Conservation (phyloP, 2,797 vertebrate genomes). For the Alosa sapidissima region DNA sequence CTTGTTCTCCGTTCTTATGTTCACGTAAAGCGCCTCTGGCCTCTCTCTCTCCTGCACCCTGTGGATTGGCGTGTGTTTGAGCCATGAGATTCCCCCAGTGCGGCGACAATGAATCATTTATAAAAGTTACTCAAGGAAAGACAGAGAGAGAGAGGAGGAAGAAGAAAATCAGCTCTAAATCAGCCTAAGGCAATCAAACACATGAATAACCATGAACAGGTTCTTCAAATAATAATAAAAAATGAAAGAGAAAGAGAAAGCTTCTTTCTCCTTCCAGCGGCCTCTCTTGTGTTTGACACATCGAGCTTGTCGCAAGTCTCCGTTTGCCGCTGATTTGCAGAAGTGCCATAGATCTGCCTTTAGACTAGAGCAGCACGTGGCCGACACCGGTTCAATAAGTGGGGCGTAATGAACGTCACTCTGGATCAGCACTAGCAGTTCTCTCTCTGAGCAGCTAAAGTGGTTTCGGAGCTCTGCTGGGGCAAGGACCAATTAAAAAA, state of each 20-base stretch:
- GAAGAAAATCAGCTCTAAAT: constrained; percentile 1
- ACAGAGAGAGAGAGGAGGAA: not conserved
- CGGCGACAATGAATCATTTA: constrained; percentile 34
- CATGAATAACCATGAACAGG: constrained; percentile 30
- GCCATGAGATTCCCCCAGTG: constrained; percentile 4
- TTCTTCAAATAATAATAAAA: constrained; percentile 20
- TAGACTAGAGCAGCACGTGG: not conserved
- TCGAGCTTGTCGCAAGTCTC: constrained; percentile 14
- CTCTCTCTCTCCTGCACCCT: not conserved
- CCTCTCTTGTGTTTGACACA: constrained; percentile 3
- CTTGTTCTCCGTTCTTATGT: not conserved
- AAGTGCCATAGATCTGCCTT: not conserved
- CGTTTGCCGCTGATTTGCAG: constrained; percentile 32
- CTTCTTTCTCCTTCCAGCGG: constrained; percentile 18
- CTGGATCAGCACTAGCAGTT: not conserved
- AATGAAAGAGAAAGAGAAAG: not conserved
- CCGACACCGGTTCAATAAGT: not conserved
- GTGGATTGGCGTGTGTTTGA: constrained; percentile 20
- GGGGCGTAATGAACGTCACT: not conserved
- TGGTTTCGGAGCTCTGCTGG: not conserved
- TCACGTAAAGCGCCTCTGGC: not conserved
- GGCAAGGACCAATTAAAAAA: constrained; percentile 11
- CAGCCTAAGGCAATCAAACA: constrained; percentile 35
- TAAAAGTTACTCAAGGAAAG: constrained; percentile 23
- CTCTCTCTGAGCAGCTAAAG: constrained; percentile 4